A percentile compares a stretch with the other conserved stretches of the same genome.
Conservation (phyloP, 2,888 invertebrate species). For the Lasioglossum pauxillum region DNA sequence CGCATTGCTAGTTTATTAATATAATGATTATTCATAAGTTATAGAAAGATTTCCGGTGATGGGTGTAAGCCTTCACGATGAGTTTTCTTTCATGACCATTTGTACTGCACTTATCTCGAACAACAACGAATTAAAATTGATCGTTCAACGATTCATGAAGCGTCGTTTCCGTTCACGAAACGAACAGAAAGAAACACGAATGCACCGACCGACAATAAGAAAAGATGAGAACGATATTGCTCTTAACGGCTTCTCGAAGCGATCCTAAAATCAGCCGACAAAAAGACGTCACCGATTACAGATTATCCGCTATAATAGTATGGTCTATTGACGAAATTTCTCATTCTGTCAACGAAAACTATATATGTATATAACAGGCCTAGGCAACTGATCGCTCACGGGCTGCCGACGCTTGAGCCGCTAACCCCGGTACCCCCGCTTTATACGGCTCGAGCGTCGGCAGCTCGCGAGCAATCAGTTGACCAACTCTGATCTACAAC, state of each 20-base stretch:
- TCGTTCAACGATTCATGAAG: not conserved
- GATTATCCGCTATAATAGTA: conserved; percentile 34
- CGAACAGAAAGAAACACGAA: not conserved
- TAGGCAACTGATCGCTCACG: not conserved
- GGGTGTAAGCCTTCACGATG: conserved; percentile 56
- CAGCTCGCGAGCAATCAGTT: not conserved
- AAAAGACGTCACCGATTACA: conserved; percentile 33
- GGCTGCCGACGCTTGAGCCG: not conserved
- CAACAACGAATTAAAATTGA: conserved; percentile 16
- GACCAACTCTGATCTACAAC: conserved; percentile 15
- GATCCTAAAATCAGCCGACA: not conserved
- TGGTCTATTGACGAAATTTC: conserved; percentile 33
- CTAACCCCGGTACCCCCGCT: not conserved
- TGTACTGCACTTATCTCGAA: conserved; percentile 58
- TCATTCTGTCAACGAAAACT: conserved; percentile 29
- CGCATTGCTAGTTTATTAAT: conserved; percentile 61
- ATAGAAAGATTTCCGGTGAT: conserved; percentile 59
- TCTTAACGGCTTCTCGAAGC: not conserved
- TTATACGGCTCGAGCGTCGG: not conserved
- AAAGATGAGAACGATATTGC: not conserved
- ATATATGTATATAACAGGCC: conserved; percentile 29
- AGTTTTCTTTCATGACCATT: conserved; percentile 61
- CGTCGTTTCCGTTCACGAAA: not conserved
- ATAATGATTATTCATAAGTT: conserved; percentile 71
- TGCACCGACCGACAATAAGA: not conserved